These are phyloP conservation scores for Xerus inauris DNA, from an alignment of 2,113 vertebrate species.

Conservation along the genomic window DNA sequence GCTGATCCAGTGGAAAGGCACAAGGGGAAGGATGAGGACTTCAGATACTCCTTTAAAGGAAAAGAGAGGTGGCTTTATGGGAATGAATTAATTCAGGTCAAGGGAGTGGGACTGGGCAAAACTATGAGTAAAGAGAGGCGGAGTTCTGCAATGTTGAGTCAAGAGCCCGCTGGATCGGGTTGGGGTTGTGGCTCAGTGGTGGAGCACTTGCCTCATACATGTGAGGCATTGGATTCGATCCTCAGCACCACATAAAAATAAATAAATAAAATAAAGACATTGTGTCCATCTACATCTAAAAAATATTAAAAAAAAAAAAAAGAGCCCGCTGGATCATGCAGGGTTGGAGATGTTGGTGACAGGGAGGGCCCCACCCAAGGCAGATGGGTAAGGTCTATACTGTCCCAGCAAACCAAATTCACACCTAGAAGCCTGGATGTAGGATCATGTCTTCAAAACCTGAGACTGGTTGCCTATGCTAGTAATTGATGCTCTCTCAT, in stretches of 20 bases:
- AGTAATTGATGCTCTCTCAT: neutral
- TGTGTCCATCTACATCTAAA: too few relatives aligned
- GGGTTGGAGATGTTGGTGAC: neutral
- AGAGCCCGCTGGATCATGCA: neutral
- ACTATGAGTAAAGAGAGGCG: constrained; percentile 4
- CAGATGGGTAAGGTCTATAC: neutral
- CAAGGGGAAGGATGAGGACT: neutral
- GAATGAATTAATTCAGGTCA: constrained; percentile 53
- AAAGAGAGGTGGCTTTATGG: neutral
- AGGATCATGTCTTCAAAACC: neutral
- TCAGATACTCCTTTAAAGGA: neutral
- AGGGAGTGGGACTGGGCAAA: constrained; percentile 6
- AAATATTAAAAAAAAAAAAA: too few relatives aligned
- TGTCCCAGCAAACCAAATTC: neutral
- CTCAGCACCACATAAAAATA: too few relatives aligned
- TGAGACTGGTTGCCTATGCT: neutral
- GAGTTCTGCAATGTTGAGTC: constrained; percentile 13
- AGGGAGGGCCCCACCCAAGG: constrained; percentile 20
- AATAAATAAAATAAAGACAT: too few relatives aligned
- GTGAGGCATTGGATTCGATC: too few relatives aligned
- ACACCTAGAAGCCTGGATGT: neutral
- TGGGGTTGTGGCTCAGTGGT: too few relatives aligned
- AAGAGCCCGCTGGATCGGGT: constrained; percentile 9
- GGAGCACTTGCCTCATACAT: too few relatives aligned
- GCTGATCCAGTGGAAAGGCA: neutral